Percentiles rank a stretch among this genome's conserved stretches.
Evolutionary conservation across 2,888 invertebrate species (phyloP).

Genomic region (Drosophila siamana): DNA sequence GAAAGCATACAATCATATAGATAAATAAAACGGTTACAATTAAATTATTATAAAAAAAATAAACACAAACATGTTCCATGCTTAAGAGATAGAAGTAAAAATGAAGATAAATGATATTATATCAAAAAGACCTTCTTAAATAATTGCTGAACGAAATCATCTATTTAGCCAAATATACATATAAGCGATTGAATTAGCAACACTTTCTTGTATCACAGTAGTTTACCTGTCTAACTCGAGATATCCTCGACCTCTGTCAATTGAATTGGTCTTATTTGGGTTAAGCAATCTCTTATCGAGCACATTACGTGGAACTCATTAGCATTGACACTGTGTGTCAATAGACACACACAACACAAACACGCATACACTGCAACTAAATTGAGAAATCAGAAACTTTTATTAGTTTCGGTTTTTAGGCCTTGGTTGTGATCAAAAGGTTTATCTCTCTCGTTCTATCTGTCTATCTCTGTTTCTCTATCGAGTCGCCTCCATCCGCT

Average conservation of each 20-base stretch:
- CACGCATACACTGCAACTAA: slow-evolving; percentile 3
- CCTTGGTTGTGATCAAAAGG: slow-evolving; percentile 63
- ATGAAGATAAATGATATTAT: too few relatives aligned
- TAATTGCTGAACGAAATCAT: too few relatives aligned
- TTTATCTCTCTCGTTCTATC: background rate
- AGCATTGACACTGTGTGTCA: slow-evolving; percentile 33
- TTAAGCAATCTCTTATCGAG: background rate
- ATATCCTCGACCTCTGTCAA: background rate
- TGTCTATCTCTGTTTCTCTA: background rate
- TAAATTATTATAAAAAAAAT: too few relatives aligned
- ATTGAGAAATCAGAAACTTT: slow-evolving; percentile 38
- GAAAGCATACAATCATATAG: too few relatives aligned
- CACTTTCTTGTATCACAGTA: too few relatives aligned
- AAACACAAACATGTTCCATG: too few relatives aligned
- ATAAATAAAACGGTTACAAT: too few relatives aligned
- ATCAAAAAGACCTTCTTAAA: too few relatives aligned
- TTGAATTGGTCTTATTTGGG: background rate
- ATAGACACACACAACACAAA: slow-evolving; percentile 6
- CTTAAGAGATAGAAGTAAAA: too few relatives aligned
- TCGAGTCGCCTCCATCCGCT: slow-evolving; percentile 1
- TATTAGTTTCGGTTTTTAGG: slow-evolving; percentile 49
- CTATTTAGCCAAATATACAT: too few relatives aligned
- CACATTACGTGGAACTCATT: slow-evolving; percentile 40
- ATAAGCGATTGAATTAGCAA: too few relatives aligned
- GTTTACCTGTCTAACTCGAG: too few relatives aligned